Evolutionary conservation across 2,888 invertebrate genomes (phyloP), one percentile per base, ranked within the genome.

Genomic region (Acanthacorydalis orientalis): DNA sequence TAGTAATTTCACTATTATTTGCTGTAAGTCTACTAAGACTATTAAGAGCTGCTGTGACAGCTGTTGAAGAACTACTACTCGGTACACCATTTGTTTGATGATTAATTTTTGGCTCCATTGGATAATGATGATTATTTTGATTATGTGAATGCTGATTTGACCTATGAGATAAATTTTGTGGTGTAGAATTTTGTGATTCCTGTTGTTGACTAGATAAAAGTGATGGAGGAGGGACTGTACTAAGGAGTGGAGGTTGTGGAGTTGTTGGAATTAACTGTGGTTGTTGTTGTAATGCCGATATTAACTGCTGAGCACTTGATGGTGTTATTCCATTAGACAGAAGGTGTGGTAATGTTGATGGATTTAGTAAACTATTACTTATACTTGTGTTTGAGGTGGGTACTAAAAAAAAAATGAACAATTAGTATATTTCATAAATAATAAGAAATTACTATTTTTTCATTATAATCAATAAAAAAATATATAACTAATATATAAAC

Each of bases 1-100:
- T 85, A 49, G 84, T 85, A 53, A 87, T 76, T 68, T 88, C 87
- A 33, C 85, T 84, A 60, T 87, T 87, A 54, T 78, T 79, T 52
- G 83, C 74, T 52, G 81, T 77, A 56, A 84, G 73, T 72, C 84
- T 77, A 66, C 75, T 80, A 61, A 78, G 77, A 65, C 73, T 76
- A 62, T 75, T 80, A 62, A 81, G 70, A 53, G 78, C 75, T 48
- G 72, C 67, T 38, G 69, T 69, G 14, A 74, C 74, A 45, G 69
- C 68, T 49, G 74, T 75, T 32, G 67, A 64, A 16, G 69, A 65
- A 45, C 66, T 39, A 23, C 35, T 12, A 12, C 31, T 14, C 10
- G 43, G 31, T 31, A 31, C 15, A 10, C 31, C 43, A 6, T 23
- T 14, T 12, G 34, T 8, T 33, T 44, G 44, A 23, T 43, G 43